A percentile compares a stretch with the other conserved stretches of the same genome.
Evolutionary conservation across 2,888 invertebrate species (phyloP).

Genomic region (Aquatica leii): DNA sequence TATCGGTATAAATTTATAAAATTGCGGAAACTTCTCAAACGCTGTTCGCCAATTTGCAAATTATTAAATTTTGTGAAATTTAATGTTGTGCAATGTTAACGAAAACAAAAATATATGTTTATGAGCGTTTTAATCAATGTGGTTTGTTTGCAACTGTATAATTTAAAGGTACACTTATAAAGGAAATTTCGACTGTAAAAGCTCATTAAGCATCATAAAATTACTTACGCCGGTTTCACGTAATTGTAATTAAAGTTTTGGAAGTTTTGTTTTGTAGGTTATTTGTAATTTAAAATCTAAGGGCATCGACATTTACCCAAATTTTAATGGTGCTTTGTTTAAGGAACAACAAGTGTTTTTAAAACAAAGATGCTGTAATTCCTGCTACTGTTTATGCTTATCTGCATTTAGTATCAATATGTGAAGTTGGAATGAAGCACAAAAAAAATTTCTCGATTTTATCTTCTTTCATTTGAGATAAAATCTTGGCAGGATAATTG

Average conservation of each 20-base stretch:
- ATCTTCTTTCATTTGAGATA: constrained; percentile 19
- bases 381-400: constrained; percentile 34
- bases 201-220: constrained; percentile 24
- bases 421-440: constrained; percentile 24
- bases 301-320: constrained; percentile 11
- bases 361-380: constrained; percentile 25
- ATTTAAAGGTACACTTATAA: too few relatives aligned
- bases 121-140: too few relatives aligned
- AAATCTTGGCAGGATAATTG: constrained; percentile 15
- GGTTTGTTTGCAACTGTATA: too few relatives aligned
- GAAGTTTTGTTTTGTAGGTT: too few relatives aligned
- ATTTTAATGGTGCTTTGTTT: constrained; percentile 10
- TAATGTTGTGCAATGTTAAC: not conserved
- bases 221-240: constrained; percentile 19
- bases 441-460: constrained; percentile 19
- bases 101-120: too few relatives aligned
- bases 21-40: not conserved
- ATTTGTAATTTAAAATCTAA: not conserved
- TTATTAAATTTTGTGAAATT: not conserved
- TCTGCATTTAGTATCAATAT: constrained; percentile 25
- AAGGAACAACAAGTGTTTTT: constrained; percentile 1
- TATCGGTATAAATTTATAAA: not conserved
- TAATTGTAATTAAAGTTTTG: not conserved
- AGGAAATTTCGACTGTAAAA: constrained; percentile 21
- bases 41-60: not conserved